Percentiles rank a stretch among this genome's conserved stretches.
Conservation (phyloP, 2,888 invertebrate species). For the Barypeithes pellucidus region DNA sequence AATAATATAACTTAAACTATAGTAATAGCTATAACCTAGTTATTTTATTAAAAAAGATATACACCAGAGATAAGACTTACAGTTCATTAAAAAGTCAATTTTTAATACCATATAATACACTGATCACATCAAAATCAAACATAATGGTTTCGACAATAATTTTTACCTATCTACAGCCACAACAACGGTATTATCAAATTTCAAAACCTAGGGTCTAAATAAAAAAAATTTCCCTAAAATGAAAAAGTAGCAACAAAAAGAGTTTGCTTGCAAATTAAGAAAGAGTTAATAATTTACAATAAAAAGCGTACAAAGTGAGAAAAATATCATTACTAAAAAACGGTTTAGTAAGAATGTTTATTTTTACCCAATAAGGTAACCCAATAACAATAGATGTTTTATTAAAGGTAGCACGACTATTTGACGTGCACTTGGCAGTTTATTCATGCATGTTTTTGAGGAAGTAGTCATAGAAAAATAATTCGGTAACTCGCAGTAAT, state of each 20-base stretch:
- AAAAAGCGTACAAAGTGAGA: neutral
- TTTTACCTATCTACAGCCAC: constrained; percentile 20
- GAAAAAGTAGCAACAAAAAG: neutral
- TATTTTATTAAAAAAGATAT: constrained; percentile 28
- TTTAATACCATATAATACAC: constrained; percentile 26
- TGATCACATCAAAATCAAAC: constrained; percentile 18
- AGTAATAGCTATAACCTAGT: constrained; percentile 21
- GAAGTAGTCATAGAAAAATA: too few relatives aligned
- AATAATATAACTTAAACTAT: constrained; percentile 23
- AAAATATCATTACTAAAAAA: neutral
- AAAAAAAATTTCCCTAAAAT: constrained; percentile 1
- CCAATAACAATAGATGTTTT: too few relatives aligned
- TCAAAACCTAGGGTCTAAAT: constrained; percentile 1
- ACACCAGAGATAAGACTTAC: constrained; percentile 24
- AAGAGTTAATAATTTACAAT: neutral
- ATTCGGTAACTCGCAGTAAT: too few relatives aligned
- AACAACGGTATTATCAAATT: neutral
- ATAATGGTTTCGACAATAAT: constrained; percentile 10
- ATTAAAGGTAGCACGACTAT: too few relatives aligned
- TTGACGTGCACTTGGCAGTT: too few relatives aligned
- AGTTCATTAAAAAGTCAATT: constrained; percentile 26
- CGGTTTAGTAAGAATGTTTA: too few relatives aligned
- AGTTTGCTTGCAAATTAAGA: neutral
- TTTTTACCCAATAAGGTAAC: too few relatives aligned
- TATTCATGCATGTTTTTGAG: too few relatives aligned